Evolutionary conservation across 2,888 invertebrate genomes (phyloP).

Genomic region (Trachelus troglodyta): DNA sequence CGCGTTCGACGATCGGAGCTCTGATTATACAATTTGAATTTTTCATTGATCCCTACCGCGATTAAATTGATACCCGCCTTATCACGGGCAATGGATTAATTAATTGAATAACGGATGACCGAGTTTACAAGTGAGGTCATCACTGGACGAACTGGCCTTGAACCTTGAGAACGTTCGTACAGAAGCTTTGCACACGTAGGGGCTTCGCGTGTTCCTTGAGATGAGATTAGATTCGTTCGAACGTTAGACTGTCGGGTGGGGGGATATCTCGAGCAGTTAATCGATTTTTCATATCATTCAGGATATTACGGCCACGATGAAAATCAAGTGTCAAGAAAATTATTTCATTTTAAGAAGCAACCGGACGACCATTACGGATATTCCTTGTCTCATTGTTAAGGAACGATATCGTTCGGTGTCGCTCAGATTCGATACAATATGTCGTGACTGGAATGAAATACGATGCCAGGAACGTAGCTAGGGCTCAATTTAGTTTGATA

Average conservation of each 20-base stretch:
- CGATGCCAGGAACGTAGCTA: not conserved
- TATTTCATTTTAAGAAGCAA: not conserved
- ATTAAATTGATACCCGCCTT: not conserved
- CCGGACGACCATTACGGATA: not conserved
- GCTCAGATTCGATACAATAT: not conserved
- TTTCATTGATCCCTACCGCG: not conserved
- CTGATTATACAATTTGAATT: not conserved
- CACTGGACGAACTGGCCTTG: slow-evolving; percentile 47
- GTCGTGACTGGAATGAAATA: not conserved
- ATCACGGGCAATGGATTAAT: slow-evolving; percentile 30
- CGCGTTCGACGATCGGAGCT: not conserved
- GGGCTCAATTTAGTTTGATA: slow-evolving; percentile 39
- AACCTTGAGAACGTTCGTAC: slow-evolving; percentile 34
- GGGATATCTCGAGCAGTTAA: not conserved
- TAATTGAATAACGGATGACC: slow-evolving; percentile 45
- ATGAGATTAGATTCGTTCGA: not conserved
- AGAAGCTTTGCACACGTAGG: slow-evolving; percentile 11
- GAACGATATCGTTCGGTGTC: not conserved
- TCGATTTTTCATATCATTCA: not conserved
- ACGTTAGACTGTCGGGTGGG: not conserved
- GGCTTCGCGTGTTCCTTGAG: slow-evolving; percentile 4
- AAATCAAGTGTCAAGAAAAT: not conserved
- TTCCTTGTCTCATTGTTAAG: not conserved
- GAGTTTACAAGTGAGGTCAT: slow-evolving; percentile 36
- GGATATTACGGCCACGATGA: not conserved